These are phyloP conservation scores for Echiichthys vipera DNA, from an alignment of 2,797 vertebrate genomes.

Conservation along the genomic window DNA sequence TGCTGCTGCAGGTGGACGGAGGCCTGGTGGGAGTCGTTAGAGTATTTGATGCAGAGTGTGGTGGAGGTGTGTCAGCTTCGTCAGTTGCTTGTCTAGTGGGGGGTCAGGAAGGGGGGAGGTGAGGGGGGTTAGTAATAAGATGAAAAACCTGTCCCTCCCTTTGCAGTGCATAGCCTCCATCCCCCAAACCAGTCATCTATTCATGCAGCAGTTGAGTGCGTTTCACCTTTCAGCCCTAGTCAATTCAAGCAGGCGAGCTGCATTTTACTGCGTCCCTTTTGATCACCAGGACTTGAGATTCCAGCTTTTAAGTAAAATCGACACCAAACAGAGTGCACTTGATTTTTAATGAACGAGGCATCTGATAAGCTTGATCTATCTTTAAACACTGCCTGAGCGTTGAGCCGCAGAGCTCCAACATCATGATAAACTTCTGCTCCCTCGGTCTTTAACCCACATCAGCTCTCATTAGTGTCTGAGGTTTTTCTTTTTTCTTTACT, in stretches of 20 bases:
- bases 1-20: constrained; percentile 34
- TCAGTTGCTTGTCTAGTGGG: constrained; percentile 65
- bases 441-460: constrained; percentile 55
- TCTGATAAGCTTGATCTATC: constrained; percentile 61
- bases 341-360: constrained; percentile 63
- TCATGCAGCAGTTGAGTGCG: constrained; percentile 66
- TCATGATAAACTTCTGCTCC: constrained; percentile 39
- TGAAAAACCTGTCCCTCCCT: constrained; percentile 58
- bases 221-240: constrained; percentile 73
- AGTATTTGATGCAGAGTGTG: constrained; percentile 46
- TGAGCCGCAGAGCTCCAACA: constrained; percentile 15
- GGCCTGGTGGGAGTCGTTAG: constrained; percentile 40
- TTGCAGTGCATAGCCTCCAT: constrained; percentile 43
- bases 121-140: constrained; percentile 43
- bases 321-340: constrained; percentile 49
- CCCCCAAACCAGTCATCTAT: constrained; percentile 57
- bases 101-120: constrained; percentile 61
- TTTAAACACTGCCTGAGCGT: constrained; percentile 27
- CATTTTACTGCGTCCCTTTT: constrained; percentile 64
- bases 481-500: constrained; percentile 37
- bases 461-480: constrained; percentile 43
- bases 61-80: constrained; percentile 33
- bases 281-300: constrained; percentile 62
- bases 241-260: constrained; percentile 62
- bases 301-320: constrained; percentile 66